Percentiles rank a stretch among this genome's conserved stretches.
phyloP scores from a whole-genome alignment of 2,113 vertebrate species.

The Ciconia stormi region DNA sequence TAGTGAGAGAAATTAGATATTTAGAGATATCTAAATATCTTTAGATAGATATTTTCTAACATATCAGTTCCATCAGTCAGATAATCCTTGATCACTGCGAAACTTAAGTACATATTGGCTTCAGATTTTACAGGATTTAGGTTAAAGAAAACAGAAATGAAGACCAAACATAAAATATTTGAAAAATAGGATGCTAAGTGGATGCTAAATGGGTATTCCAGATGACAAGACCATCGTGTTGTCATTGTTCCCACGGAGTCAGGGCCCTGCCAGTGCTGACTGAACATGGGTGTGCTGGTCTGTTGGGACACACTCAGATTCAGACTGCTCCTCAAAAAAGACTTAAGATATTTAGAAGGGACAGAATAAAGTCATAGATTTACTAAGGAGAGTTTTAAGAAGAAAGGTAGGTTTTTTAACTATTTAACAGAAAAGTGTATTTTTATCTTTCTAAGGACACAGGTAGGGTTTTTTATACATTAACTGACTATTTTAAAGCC shows the following conservation, averaged over 20 bases:
- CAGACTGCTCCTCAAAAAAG: not conserved
- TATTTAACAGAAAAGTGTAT: not conserved
- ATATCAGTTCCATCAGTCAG: not conserved
- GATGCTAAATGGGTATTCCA: not conserved
- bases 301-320: not conserved
- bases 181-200: not conserved
- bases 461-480: not conserved
- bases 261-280: not conserved
- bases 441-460: not conserved
- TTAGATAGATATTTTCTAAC: not conserved
- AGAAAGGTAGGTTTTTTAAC: not conserved
- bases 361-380: not conserved
- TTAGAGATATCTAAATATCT: too few species aligned
- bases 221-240: not conserved
- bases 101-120: not conserved
- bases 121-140: not conserved
- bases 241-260: not conserved
- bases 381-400: not conserved
- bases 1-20: too few species aligned
- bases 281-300: not conserved
- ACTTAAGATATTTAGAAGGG: not conserved
- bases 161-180: not conserved
- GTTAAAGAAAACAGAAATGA: not conserved
- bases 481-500: conserved; percentile 3
- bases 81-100: not conserved